phyloP scores from a whole-genome alignment of 2,888 invertebrate genomes.

The Apodemia hepburni region DNA sequence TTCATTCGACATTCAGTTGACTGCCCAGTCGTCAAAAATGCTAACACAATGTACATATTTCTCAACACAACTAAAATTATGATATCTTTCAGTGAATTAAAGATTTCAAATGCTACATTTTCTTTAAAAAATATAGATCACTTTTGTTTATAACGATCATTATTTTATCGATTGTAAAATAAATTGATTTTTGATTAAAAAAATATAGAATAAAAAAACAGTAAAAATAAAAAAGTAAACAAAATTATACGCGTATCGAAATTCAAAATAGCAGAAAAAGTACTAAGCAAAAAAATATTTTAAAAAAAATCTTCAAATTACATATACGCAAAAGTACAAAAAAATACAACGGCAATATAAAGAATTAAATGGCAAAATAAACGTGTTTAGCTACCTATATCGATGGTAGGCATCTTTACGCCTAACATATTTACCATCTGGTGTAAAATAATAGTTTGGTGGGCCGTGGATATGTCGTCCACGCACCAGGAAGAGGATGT shows the following conservation, averaged over 20 bases:
- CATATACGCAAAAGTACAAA: conserved; percentile 17
- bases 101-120: neutral
- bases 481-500: conserved; percentile 66
- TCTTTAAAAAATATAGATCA: too few relatives aligned
- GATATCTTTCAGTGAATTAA: neutral
- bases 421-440: conserved; percentile 71
- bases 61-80: neutral
- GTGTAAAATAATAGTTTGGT: conserved; percentile 70
- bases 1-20: neutral
- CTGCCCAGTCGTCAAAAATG: neutral
- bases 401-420: conserved; percentile 70
- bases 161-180: too few relatives aligned
- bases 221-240: conserved; percentile 4
- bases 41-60: neutral
- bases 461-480: conserved; percentile 70
- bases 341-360: conserved; percentile 18
- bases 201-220: neutral
- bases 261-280: neutral
- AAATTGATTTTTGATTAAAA: conserved; percentile 4
- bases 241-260: neutral
- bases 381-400: conserved; percentile 56
- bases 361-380: neutral
- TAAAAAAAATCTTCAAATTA: conserved; percentile 14
- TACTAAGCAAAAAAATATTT: conserved; percentile 11
- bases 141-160: too few relatives aligned